Evolutionary conservation across 2,797 vertebrate genomes (phyloP), one percentile per base, ranked within the genome.

Genomic region (Typhlichthys subterraneus): DNA sequence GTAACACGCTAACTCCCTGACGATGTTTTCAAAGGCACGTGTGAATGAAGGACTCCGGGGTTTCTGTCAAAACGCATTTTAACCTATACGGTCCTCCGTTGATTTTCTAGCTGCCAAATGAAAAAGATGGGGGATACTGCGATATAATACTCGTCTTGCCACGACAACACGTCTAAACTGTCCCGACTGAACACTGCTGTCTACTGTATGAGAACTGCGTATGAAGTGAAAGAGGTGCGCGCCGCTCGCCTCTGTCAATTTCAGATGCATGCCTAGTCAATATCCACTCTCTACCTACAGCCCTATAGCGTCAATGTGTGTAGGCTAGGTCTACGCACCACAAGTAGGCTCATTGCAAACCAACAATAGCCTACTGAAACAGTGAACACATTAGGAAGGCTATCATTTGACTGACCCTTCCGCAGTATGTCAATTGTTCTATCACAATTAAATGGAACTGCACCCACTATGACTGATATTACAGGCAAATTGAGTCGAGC

Each of bases 1-100:
- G 63, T 53, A 57, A 77, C 85, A 54, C 12, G 70, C 57, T 72
- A 82, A 82, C 81, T 89, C 83, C 75, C 63, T 15, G 73, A 73
- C 73, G 69, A 53, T 70, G 66, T 74, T 58, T 23, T 76, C 61
- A 45, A 67, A 82, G 72, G 79, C 75, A 71, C 78, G 29, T 62
- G 72, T 71, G 66, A 80, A 65, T 12, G 61, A 29, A 54, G 42
- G 57, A 57, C 62, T 73, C 52, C 49, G 13, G 6, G 53, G 55
- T 65, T 49, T 70, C 61, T 56, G 61, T 68, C 79, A 63, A 63
- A 65, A 57, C 33, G 59, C 88, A 91, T 90, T 69, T 78, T 85
- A 70, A 11, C 52, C n/a, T 1, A 8, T 8, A 38, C 33, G 33
- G 33, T 8, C 33, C 33, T 38, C 33, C 33, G 8, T 38, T 5